These are phyloP conservation scores for Crossocerus cetratus DNA, from an alignment of 2,888 invertebrate genomes.

Conservation along the genomic window DNA sequence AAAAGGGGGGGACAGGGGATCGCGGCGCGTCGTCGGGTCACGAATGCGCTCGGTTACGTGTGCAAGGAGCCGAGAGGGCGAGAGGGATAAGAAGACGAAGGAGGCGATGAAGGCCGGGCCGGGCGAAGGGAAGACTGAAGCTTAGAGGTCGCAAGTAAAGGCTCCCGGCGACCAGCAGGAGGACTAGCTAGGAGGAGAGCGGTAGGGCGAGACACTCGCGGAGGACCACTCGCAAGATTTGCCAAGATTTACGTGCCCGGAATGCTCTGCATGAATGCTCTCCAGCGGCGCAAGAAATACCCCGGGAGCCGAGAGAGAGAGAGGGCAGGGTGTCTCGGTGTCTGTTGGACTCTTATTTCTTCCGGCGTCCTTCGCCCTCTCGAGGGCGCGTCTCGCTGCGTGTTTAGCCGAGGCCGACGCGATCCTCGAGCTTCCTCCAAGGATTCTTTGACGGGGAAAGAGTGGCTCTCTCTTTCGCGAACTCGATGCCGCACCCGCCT, in stretches of 20 bases:
- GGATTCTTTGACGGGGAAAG: constrained; percentile 33
- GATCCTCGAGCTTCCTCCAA: constrained; percentile 1
- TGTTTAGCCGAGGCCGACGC: constrained; percentile 6
- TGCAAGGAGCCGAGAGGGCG: not conserved
- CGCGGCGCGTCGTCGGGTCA: not conserved
- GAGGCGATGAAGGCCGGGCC: constrained; percentile 11
- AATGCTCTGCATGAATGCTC: constrained; percentile 58
- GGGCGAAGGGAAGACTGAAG: constrained; percentile 1
- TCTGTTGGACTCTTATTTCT: no score
- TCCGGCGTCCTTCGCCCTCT: no score
- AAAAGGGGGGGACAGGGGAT: no score
- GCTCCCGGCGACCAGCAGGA: no score
- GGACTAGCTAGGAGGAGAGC: not conserved
- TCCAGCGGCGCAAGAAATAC: constrained; percentile 53
- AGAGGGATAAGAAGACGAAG: constrained; percentile 9
- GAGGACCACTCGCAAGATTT: constrained; percentile 58
- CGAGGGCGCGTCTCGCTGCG: constrained; percentile 17
- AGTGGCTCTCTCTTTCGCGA: not conserved
- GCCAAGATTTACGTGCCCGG: constrained; percentile 66
- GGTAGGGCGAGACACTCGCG: not conserved
- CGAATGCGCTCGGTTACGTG: not conserved
- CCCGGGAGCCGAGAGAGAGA: constrained; percentile 36
- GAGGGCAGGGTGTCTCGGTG: not conserved
- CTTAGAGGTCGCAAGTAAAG: no score
- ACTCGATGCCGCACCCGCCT: no score